Conservation (phyloP, 2,113 vertebrate species). For the Catagonus wagneri region DNA sequence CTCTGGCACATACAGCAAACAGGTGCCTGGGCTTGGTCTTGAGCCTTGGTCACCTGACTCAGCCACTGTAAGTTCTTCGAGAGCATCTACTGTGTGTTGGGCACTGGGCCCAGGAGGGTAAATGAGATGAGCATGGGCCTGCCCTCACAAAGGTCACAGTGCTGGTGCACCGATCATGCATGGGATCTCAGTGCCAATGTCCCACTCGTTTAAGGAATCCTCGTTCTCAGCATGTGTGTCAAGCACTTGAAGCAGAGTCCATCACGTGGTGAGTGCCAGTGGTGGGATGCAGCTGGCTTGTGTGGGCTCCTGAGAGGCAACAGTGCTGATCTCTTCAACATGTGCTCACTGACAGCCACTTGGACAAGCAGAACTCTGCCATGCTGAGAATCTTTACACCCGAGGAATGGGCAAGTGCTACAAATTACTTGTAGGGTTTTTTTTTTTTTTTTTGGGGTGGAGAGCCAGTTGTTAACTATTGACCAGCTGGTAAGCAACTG, state of each 20-base stretch:
- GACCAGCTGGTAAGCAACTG: not conserved
- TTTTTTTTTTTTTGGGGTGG: too few relatives aligned
- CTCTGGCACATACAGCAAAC: fast-evolving
- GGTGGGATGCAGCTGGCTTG: fast-evolving
- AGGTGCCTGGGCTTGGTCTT: not conserved
- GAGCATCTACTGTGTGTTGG: not conserved
- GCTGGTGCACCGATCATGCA: not conserved
- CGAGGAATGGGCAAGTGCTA: not conserved
- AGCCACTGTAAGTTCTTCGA: not conserved
- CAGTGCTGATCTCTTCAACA: not conserved
- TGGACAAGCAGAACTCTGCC: not conserved
- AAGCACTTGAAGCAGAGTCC: not conserved
- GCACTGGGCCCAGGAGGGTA: not conserved
- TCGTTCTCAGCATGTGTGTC: fast-evolving
- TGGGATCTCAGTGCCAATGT: not conserved
- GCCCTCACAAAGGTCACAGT: not conserved
- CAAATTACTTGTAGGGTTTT: not conserved
- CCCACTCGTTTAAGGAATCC: not conserved
- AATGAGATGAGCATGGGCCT: not conserved
- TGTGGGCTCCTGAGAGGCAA: not conserved
- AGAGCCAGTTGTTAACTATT: not conserved
- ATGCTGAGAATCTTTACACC: not conserved
- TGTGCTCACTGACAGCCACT: not conserved
- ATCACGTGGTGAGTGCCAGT: fast-evolving
- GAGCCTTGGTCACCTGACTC: not conserved